Evolutionary conservation across 2,797 vertebrate genomes (phyloP).

Genomic region (Alfaro cultratus): DNA sequence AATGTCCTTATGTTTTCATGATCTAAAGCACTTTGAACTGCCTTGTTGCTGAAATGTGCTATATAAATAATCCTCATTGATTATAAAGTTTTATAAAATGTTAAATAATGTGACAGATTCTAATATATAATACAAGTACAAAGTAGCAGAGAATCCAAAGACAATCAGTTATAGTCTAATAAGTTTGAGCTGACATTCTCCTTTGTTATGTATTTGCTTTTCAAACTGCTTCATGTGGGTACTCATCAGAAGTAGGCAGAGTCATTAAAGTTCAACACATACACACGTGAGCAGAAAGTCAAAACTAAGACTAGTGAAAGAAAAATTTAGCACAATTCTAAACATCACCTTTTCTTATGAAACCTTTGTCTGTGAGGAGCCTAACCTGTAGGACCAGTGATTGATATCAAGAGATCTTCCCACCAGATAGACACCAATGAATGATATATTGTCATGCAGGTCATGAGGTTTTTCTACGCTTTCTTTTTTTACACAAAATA

Average conservation of each 20-base stretch:
- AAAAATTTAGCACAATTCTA: neutral
- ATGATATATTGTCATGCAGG: constrained; percentile 22
- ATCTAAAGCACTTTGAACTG: no score
- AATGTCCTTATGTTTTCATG: no score
- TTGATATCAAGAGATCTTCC: constrained; percentile 35
- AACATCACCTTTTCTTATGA: neutral
- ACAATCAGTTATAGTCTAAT: neutral
- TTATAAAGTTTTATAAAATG: neutral
- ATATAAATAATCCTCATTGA: no score
- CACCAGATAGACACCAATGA: constrained; percentile 50
- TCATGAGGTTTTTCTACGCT: neutral
- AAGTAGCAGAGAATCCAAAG: neutral
- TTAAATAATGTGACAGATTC: neutral
- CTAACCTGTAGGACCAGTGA: constrained; percentile 43
- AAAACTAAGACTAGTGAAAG: neutral
- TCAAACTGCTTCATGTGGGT: constrained; percentile 2
- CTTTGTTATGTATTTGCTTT: constrained; percentile 11
- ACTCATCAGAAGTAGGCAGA: neutral
- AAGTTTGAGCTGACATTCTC: neutral
- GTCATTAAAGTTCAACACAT: constrained; percentile 22
- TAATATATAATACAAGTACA: neutral
- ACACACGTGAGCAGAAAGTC: neutral
- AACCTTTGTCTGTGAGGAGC: constrained; percentile 3
- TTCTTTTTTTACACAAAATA: neutral
- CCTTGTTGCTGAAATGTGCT: no score